A percentile compares a stretch with the other conserved stretches of the same genome.
Evolutionary conservation across 2,113 vertebrate genomes (phyloP).

Genomic region (Cebus imitator): DNA sequence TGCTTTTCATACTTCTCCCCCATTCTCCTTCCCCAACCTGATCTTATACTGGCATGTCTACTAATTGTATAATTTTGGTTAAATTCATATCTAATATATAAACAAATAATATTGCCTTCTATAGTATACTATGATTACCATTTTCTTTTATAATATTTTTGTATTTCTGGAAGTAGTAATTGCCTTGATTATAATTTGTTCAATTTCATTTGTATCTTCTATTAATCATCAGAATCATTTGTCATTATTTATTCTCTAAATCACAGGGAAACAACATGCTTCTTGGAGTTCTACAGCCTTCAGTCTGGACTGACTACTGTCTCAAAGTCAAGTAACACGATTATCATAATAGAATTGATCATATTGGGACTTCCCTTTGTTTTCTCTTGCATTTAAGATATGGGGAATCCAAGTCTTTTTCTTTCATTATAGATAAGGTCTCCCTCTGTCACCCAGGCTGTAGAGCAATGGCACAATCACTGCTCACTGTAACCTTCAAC

Average conservation of each 20-base stretch:
- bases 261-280: not conserved
- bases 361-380: not conserved
- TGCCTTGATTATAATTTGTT: conserved; percentile 3
- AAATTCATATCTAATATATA: conserved; percentile 1
- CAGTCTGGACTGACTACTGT: not conserved
- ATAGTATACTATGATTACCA: not conserved
- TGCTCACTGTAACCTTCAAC: too few relatives aligned
- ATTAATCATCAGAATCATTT: not conserved
- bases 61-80: not conserved
- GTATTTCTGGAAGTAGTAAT: not conserved
- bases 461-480: too few relatives aligned
- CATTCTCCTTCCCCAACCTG: not conserved
- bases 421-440: too few relatives aligned
- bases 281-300: not conserved
- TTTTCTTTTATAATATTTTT: conserved; percentile 21
- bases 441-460: too few relatives aligned
- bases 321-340: not conserved
- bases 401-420: too few relatives aligned
- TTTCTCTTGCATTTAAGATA: not conserved
- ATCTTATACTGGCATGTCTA: not conserved
- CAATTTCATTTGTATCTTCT: not conserved
- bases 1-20: not conserved
- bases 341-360: not conserved
- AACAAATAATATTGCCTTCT: not conserved
- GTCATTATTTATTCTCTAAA: not conserved